phyloP scores from a whole-genome alignment of 2,797 vertebrate species.

The Hippocampus kuda region DNA sequence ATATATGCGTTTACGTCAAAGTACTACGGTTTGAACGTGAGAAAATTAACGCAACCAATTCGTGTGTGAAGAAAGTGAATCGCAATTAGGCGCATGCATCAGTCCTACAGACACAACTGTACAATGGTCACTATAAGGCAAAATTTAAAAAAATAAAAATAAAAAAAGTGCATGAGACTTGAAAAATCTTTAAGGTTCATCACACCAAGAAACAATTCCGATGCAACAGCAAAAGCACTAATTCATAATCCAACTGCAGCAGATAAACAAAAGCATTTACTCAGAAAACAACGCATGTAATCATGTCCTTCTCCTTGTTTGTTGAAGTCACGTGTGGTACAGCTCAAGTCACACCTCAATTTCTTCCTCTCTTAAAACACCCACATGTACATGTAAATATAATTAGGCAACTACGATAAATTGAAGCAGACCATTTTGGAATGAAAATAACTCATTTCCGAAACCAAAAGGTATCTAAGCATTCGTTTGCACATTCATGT shows the following conservation, averaged over 20 bases:
- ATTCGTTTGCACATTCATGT: conserved; percentile 63
- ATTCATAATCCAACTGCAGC: conserved; percentile 43
- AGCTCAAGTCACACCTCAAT: conserved; percentile 19
- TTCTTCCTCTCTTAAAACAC: conserved; percentile 36
- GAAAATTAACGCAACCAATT: background rate
- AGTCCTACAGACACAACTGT: background rate
- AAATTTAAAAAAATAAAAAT: background rate
- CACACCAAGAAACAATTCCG: conserved; percentile 29
- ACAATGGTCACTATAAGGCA: background rate
- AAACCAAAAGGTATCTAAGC: conserved; percentile 42
- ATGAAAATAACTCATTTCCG: conserved; percentile 38
- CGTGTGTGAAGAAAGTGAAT: background rate
- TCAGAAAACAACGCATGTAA: conserved; percentile 20
- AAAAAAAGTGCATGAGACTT: conserved; percentile 2
- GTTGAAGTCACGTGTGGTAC: conserved; percentile 8
- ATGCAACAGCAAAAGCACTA: conserved; percentile 40
- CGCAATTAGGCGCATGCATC: background rate
- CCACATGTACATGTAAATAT: background rate
- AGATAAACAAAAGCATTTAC: conserved; percentile 30
- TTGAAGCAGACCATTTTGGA: conserved; percentile 10
- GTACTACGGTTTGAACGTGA: background rate
- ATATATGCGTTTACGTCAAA: background rate
- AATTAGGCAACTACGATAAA: conserved; percentile 2
- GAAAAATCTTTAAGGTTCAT: conserved; percentile 30
- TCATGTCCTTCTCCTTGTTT: conserved; percentile 2